Evolutionary conservation across 23 tunicate genomes (phyloP).

Genomic region (Halocynthia roretzi): DNA sequence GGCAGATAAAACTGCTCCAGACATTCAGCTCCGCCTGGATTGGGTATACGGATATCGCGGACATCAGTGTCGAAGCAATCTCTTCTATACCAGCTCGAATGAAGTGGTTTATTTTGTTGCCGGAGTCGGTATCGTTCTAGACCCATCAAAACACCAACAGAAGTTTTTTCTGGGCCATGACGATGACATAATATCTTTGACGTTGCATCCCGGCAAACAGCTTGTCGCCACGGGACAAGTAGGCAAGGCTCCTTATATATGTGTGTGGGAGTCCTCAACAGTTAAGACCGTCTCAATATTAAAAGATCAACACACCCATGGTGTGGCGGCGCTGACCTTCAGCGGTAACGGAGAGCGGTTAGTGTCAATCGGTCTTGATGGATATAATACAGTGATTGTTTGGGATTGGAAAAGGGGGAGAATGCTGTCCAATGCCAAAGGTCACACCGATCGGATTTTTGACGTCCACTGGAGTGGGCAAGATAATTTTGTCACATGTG

Average conservation of each 20-base stretch:
- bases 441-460: slow-evolving; percentile 95
- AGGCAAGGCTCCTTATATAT: slow-evolving; percentile 89
- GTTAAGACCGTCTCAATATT: slow-evolving; percentile 77
- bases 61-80: slow-evolving; percentile 92
- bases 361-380: slow-evolving; percentile 89
- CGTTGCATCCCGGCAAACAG: slow-evolving; percentile 65
- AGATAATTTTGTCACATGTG: slow-evolving; percentile 68
- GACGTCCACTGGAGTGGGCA: slow-evolving; percentile 58
- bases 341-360: slow-evolving; percentile 66
- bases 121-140: slow-evolving; percentile 83
- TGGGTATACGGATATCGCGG: slow-evolving; percentile 99
- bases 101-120: slow-evolving; percentile 98
- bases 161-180: slow-evolving; percentile 88
- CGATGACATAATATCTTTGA: slow-evolving; percentile 92
- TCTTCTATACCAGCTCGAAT: slow-evolving; percentile 38
- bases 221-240: slow-evolving; percentile 95
- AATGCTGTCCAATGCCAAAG: slow-evolving; percentile 82
- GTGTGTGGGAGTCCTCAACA: slow-evolving; percentile 81
- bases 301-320: slow-evolving; percentile 96
- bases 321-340: slow-evolving; percentile 75
- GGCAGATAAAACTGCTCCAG: slow-evolving; percentile 91
- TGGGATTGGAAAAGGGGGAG: slow-evolving; percentile 98
- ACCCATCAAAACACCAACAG: slow-evolving; percentile 55
- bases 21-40: slow-evolving; percentile 57
- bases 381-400: slow-evolving; percentile 54